Evolutionary conservation across 2,113 vertebrate genomes (phyloP), one percentile per base, ranked within the genome.

Genomic region (Balaenoptera acutorostrata): DNA sequence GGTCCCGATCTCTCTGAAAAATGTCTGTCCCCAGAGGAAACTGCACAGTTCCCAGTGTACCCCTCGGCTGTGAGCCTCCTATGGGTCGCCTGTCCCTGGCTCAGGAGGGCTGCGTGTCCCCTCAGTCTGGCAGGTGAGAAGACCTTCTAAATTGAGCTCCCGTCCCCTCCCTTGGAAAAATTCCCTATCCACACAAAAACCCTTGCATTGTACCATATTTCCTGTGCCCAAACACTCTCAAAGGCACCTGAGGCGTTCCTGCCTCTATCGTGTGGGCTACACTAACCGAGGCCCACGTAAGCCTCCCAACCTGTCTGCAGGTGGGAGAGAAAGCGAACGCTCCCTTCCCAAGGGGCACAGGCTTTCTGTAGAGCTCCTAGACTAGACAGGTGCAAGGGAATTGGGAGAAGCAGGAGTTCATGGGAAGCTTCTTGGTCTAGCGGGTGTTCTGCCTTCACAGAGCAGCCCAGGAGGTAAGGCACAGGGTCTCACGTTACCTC

Each of bases 11-110:
- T 71, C 44, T 82, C 46, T 36, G 14, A 75, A 95, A 94, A 96
- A 75, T 44, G 10, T 44, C 66, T 92, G 63, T 96, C 20, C 57
- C 63, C 71, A 63, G 52, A 84, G 71, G 88, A 68, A 81, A 68
- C n/a, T 0, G 1, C 20, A 41, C 7, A 57, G 61, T 36, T 55
- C 52, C 36, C 41, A 20, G 21, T 63, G 17, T 31, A 29, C 13
- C 41, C 71, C 63, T 91, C 13, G 0, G 31, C 74, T 57, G 63
- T 14, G 25, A 72, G 64, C 59, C 41, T 64, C 36, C 61, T 25
- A 2, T 0, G 1, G 10, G 27, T n/a, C 39, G 14, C n/a, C 57
- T 49, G 49, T 55, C 57, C 66, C 55, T 55, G 27, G 66, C 75
- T 36, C 1, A 0, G 17, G 39, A 75, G 6, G 11, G 7, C 55